Base-by-base conservation (phyloP, 37 sponge, comb jelly and placozoan genomes). In the Chondrosia reniformis region DNA sequence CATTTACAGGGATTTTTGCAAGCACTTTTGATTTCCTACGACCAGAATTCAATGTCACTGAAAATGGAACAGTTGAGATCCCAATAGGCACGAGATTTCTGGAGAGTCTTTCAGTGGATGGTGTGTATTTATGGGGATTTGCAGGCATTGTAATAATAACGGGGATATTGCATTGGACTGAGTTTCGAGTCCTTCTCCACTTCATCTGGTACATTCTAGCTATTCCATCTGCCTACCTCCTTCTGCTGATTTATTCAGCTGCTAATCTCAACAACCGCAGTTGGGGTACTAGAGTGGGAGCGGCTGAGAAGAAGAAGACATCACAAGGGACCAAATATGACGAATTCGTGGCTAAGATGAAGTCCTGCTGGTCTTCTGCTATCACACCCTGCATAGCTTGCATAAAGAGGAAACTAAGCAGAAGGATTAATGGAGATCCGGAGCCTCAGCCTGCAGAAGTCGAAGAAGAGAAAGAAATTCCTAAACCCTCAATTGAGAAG, bases 221-320 rank as follows among this genome's bases (percentile, higher is more conserved):
- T 37, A 78, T 94, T 1, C 95, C 95, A 1, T 89, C 95, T 22
- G 95, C 89, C 31, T 95, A 95, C 46, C 63, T 95, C 21, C 61
- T 95, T 4, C 76, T 95, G 44, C 74, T 95, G 6, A 83, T 95
- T 74, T 95, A 95, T 78, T 95, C 95, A 1, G 79, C 87, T 41
- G 92, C 88, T 41, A 95, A 95, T 42, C 82, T 95, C 10, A 65
- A 88, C 71, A 59, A 55, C 43, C 76, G 82, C 76, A 89, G 90
- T 49, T 95, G 95, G 95, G 95, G 95, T 2, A 95, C 95, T 1
- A 64, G 95, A 41, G 95, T 69, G 43, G 72, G 72, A 34, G 72
- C 72, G 21, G 22, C 72, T 1, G 41, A 41, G 9, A 39, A 13
- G 41, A 25, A 24, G n/a, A 44, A 43, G 2, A 39, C 39, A 13